Evolutionary conservation across 2,888 invertebrate genomes (phyloP).

Genomic region (Coleophora deauratella): DNA sequence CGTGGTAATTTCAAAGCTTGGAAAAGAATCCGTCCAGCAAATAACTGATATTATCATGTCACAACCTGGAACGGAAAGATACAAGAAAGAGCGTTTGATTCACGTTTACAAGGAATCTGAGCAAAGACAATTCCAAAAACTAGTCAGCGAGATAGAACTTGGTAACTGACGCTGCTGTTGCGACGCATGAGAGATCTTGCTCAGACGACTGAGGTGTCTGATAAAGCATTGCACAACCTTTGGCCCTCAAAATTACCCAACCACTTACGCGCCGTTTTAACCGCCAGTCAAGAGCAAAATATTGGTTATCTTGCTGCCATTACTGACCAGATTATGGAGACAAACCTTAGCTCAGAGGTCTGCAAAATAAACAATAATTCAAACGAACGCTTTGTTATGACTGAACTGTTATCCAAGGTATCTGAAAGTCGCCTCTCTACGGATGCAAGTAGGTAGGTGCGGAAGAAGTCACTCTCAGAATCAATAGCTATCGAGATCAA

Average conservation of each 20-base stretch:
- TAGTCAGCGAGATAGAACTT: slow-evolving; percentile 11
- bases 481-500: too few relatives aligned
- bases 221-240: not conserved
- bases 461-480: too few relatives aligned
- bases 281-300: not conserved
- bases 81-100: slow-evolving; percentile 10
- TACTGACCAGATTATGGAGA: too few relatives aligned
- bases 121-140: slow-evolving; percentile 9
- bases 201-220: not conserved
- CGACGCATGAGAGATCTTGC: slow-evolving; percentile 10
- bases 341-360: too few relatives aligned
- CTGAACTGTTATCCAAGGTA: too few relatives aligned
- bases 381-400: too few relatives aligned
- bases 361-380: too few relatives aligned
- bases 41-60: slow-evolving; percentile 9
- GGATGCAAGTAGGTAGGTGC: too few relatives aligned
- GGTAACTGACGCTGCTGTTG: slow-evolving; percentile 11
- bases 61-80: slow-evolving; percentile 5
- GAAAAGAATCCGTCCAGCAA: slow-evolving; percentile 9
- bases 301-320: not conserved
- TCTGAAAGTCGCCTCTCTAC: too few relatives aligned
- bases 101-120: slow-evolving; percentile 10
- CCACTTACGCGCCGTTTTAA: not conserved
- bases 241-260: not conserved
- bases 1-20: slow-evolving; percentile 9